A percentile compares a stretch with the other conserved stretches of the same genome.
Conservation (phyloP, 2,888 invertebrate genomes). For the Anthophora plumipes region DNA sequence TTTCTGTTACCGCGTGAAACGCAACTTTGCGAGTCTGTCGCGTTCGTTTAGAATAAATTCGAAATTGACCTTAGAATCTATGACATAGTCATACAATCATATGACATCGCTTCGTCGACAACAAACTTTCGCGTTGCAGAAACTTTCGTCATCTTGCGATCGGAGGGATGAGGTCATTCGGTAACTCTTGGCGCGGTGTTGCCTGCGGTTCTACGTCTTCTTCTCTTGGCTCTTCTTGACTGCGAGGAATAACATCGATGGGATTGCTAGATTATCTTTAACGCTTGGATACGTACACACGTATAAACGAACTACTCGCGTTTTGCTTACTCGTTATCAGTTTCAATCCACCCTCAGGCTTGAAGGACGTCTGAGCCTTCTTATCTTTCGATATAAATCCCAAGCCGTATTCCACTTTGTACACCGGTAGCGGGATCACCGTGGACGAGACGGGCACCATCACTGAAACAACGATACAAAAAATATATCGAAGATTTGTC, state of each 20-base stretch:
- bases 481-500: background rate
- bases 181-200: background rate
- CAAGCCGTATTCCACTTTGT: slow-evolving; percentile 87
- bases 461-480: slow-evolving; percentile 83
- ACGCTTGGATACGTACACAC: too few species aligned
- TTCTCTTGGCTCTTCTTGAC: slow-evolving; percentile 75
- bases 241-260: slow-evolving; percentile 52
- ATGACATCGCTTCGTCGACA: background rate
- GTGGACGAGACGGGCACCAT: slow-evolving; percentile 89
- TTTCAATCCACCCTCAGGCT: slow-evolving; percentile 78
- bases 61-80: background rate
- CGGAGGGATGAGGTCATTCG: background rate
- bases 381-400: slow-evolving; percentile 80
- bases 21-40: slow-evolving; percentile 4
- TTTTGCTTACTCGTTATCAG: slow-evolving; percentile 78
- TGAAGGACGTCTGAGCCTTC: slow-evolving; percentile 77
- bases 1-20: slow-evolving; percentile 62
- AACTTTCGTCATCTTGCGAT: slow-evolving; percentile 2
- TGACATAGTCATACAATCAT: background rate
- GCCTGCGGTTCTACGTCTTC: slow-evolving; percentile 48
- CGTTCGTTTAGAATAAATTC: background rate
- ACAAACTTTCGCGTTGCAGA: background rate
- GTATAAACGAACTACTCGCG: too few species aligned
- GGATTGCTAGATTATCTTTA: background rate
- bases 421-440: slow-evolving; percentile 88